Base-by-base conservation (phyloP, 2,113 vertebrate species). In the Geococcyx californianus region DNA sequence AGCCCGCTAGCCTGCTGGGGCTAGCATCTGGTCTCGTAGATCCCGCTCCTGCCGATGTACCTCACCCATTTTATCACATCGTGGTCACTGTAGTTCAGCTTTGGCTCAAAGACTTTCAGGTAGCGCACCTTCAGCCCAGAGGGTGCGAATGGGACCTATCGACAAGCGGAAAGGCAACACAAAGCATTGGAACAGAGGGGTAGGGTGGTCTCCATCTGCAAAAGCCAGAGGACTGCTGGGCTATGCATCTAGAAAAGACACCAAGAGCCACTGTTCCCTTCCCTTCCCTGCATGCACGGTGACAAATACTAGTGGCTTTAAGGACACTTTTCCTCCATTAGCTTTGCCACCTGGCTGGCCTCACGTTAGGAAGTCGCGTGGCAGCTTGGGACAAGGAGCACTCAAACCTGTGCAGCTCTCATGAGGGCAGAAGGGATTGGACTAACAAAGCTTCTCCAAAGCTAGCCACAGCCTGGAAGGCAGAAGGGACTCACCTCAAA, bases 51-150 rank as follows among this genome's bases (percentile, higher is more conserved):
- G 90, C 99, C 99, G 24, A 99, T 99, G 98, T 99, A 99, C 93
- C 99, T 99, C 96, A 99, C 99, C 99, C 99, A 99, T 99, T 99
- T 99, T 95, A 99, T 99, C 97, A 99, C 99, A 34, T 99, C 99
- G 0, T 99, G 99, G 98, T 99, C 99, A 98, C 99, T 99, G 99
- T 99, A 99, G 98, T 99, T 99, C 98, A 99, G 99, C 98, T 99
- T 99, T 95, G 99, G 99, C 98, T 99, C 99, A 85, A 99, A 99
- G 93, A 99, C 99, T 98, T 99, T 99, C 98, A 99, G 98, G 98
- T 99, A 99, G 92, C 99, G 99, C 97, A 99, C 99, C 98, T 99
- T 99, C 93, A 99, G 98, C 76, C 99, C 99, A 26, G 99, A 99
- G 29, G 99, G 99, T 3, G 99, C 99, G 6, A 99, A 99, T 1